Evolutionary conservation across 2,113 vertebrate species (phyloP), one percentile per base, ranked within the genome.

Genomic region (Notiomystis cincta): DNA sequence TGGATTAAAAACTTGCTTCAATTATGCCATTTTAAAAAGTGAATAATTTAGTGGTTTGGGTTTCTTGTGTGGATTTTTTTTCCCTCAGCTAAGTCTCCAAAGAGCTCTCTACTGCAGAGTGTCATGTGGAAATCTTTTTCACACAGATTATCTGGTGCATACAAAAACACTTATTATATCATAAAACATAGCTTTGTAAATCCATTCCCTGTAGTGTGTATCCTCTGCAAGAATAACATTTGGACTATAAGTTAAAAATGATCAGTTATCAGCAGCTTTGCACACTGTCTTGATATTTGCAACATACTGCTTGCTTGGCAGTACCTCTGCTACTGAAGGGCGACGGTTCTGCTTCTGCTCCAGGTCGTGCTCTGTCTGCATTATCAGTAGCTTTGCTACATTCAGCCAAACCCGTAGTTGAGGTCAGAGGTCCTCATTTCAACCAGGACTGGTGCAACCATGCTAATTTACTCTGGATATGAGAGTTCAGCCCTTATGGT

Each of bases 191-290:
- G 24, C 25, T 93, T 66, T 86, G 22, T 70, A 73, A 93, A 83
- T 66, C 22, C 56, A 45, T 81, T 86, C 27, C 47, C 33, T 35
- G 31, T 64, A 11, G 35, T 40, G 11, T 25, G 10, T 77, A 79
- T 86, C 58, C 24, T 90, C 53, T 76, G 27, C 45, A 91, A 87
- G 42, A 42, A 47, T 72, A 82, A 76, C 3, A 3, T 72, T 87
- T 94, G 45, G 40, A 67, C 21, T 76, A 2, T 42, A 91, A 91
- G 42, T 93, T 87, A 77, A 93, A 94, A 95, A 92, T 61, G 7
- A 88, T 82, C 73, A 79, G 73, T 65, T 45, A 91, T 92, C 78
- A 92, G 81, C 69, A 87, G 15, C 79, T 86, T 90, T 89, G 62
- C 62, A 66, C 25, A 31, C 33, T 66, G n/a, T 61, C 47, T 22